A percentile compares a stretch with the other conserved stretches of the same genome.
phyloP scores from a whole-genome alignment of 2,797 vertebrate genomes.

The Parambassis ranga region DNA sequence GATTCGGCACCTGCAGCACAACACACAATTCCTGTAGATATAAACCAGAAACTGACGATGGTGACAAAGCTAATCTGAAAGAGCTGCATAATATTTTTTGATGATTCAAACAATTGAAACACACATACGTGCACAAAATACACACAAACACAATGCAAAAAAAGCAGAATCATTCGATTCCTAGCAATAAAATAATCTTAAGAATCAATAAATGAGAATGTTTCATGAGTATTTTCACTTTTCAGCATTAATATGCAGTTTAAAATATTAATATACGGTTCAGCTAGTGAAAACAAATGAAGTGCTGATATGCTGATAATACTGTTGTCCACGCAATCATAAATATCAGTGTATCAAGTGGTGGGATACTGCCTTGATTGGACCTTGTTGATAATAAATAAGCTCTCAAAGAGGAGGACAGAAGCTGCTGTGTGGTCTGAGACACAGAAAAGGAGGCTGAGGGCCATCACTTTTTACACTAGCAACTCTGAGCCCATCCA shows the following conservation, averaged over 20 bases:
- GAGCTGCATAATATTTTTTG: neutral
- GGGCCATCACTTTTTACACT: neutral
- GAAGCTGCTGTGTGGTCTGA: neutral
- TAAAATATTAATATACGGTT: neutral
- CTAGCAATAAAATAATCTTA: no score
- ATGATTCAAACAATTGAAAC: no score
- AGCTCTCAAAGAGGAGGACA: slow-evolving; percentile 22
- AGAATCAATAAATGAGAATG: no score
- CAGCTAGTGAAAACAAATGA: neutral
- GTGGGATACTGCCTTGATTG: slow-evolving; percentile 40
- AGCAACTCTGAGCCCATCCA: neutral
- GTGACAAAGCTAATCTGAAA: no score
- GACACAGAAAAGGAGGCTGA: neutral
- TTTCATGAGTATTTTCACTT: no score
- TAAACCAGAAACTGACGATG: neutral
- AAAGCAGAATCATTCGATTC: accelerated
- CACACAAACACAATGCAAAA: neutral
- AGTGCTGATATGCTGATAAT: no score
- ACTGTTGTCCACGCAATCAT: slow-evolving; percentile 18
- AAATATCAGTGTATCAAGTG: slow-evolving; percentile 26
- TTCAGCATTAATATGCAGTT: neutral
- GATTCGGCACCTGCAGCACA: slow-evolving; percentile 40
- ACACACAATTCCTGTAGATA: slow-evolving; percentile 1
- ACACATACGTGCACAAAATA: no score
- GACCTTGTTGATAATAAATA: slow-evolving; percentile 23